Base-by-base conservation (phyloP, 2,797 vertebrate genomes). In the Lepus oiostolus region DNA sequence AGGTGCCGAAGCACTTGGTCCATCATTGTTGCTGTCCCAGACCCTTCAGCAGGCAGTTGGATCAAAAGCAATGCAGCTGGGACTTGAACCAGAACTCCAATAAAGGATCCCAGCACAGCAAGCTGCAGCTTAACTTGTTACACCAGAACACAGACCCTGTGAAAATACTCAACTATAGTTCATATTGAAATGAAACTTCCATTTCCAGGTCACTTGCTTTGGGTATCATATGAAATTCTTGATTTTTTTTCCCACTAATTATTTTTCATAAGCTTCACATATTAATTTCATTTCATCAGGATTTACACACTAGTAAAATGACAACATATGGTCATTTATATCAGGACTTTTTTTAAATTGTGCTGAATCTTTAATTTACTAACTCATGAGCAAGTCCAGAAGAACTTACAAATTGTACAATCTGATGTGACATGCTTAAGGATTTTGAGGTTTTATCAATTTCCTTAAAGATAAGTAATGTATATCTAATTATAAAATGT, bases 251-350 rank as follows among this genome's bases (percentile, higher is more conserved):
- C 6, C 4, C 16, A 58, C 17, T 60, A 88, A 60, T 30, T 21
- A 38, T 0, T 6, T 52, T 91, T 50, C 30, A 85, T n/a, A 82
- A 1, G 2, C 62, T 91, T 93, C 26, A 86, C 50, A 80, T 75
- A 2, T 16, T 92, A 30, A 82, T n/a, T 93, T 52, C 35, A 85
- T 93, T 88, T 68, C 28, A 88, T 79, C 3, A 52, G 90, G 67
- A 62, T 10, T n/a, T 28, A 17, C 63, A 35, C 7, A 19, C 63
- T 52, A 85, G 5, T 79, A 32, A 87, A 5, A 0, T 68, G 14
- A 68, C 14, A 82, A 16, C 5, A 82, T 30, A 32, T 62, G 52
- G 11, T 0, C 17, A 85, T 26, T 54, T 0, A 83, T 86, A 1
- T 50, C 79, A 75, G 24, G 2, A 35, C 68, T 80, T 50, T 70